Percentiles rank a stretch among this genome's conserved stretches.
These are phyloP conservation scores for Clitarchus hookeri DNA, from an alignment of 2,888 invertebrate species.

Conservation along the genomic window DNA sequence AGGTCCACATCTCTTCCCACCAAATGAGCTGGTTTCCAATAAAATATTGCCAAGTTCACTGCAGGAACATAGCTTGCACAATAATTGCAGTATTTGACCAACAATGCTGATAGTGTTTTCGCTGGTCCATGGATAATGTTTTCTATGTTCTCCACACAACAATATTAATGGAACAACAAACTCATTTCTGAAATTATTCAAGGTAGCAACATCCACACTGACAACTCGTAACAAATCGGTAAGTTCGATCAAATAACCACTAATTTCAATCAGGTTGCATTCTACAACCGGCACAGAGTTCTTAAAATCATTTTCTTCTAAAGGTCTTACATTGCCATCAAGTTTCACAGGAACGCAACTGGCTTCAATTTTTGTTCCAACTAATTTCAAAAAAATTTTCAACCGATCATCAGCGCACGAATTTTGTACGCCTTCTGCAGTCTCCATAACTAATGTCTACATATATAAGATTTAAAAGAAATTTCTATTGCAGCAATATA, in stretches of 20 bases:
- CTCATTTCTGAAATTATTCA: neutral
- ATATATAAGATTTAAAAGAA: too few relatives aligned
- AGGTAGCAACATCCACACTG: neutral
- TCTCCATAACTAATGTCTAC: neutral
- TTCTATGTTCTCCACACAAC: conserved; percentile 51
- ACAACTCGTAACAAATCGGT: neutral
- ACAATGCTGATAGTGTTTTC: conserved; percentile 45
- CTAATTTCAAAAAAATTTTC: neutral
- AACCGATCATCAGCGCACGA: neutral
- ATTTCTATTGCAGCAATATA: too few relatives aligned
- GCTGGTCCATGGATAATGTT: conserved; percentile 52
- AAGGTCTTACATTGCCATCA: neutral
- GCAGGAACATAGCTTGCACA: conserved; percentile 47
- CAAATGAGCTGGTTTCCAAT: neutral
- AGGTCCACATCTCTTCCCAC: conserved; percentile 37
- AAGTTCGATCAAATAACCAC: neutral
- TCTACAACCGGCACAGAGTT: neutral
- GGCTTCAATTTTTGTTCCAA: neutral
- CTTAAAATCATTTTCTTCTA: neutral
- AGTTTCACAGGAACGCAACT: neutral
- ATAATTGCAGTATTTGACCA: conserved; percentile 43
- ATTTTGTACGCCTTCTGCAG: neutral
- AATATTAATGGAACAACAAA: conserved; percentile 46
- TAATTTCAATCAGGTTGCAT: neutral
- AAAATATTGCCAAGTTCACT: conserved; percentile 45